These are phyloP conservation scores for Trichonephila clavipes DNA, from an alignment of 1,140 invertebrate species.

Conservation along the genomic window DNA sequence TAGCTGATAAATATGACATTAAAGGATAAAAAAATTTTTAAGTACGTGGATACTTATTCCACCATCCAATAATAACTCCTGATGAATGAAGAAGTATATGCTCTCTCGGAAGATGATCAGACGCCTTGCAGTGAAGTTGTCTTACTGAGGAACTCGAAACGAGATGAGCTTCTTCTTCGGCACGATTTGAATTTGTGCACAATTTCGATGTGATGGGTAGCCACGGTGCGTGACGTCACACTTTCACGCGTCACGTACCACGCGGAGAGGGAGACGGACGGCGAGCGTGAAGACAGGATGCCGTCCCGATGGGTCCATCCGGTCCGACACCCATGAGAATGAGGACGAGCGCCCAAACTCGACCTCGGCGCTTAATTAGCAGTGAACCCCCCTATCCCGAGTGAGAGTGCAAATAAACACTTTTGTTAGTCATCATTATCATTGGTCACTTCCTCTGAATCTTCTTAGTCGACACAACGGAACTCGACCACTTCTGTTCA, in stretches of 20 bases:
- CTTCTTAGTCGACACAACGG: constrained; percentile 16
- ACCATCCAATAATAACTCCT: neutral
- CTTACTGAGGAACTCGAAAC: neutral
- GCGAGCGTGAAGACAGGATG: constrained; percentile 70
- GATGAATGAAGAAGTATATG: neutral
- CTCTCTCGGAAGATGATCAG: neutral
- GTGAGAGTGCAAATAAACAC: constrained; percentile 61
- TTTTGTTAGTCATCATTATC: constrained; percentile 72
- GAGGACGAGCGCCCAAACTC: constrained; percentile 38
- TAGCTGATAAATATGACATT: no score
- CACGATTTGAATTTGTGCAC: constrained; percentile 28
- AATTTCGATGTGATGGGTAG: neutral
- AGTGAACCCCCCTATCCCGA: neutral
- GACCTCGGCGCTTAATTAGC: constrained; percentile 68
- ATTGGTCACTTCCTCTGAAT: constrained; percentile 59
- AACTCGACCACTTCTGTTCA: constrained; percentile 50
- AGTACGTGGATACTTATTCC: no score
- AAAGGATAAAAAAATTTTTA: no score
- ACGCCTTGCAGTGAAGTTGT: neutral
- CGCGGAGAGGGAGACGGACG: neutral
- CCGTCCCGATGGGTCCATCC: constrained; percentile 66
- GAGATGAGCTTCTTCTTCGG: neutral
- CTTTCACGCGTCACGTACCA: constrained; percentile 45
- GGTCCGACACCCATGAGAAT: constrained; percentile 70
- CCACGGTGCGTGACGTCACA: constrained; percentile 63